phyloP scores from a whole-genome alignment of 2,888 invertebrate species.

The Cataglyphis cursor region DNA sequence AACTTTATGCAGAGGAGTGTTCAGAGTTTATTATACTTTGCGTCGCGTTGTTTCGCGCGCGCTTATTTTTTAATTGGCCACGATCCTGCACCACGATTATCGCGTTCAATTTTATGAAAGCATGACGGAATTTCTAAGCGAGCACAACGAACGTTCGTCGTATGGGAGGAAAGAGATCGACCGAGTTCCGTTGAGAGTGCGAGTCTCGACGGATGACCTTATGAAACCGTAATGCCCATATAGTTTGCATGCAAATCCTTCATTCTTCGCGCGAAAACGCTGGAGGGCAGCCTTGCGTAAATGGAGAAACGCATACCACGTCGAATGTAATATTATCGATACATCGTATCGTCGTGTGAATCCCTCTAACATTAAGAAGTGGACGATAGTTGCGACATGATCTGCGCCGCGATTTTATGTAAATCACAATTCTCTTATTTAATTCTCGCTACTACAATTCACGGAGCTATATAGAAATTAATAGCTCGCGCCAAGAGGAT shows the following conservation, averaged over 20 bases:
- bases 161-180: constrained; percentile 24
- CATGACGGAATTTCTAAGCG: constrained; percentile 19
- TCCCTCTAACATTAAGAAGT: constrained; percentile 46
- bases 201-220: constrained; percentile 45
- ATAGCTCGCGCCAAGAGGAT: not conserved
- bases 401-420: constrained; percentile 8
- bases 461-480: not conserved
- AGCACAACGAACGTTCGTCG: not conserved
- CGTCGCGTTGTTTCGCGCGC: not conserved
- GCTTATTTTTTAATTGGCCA: not conserved
- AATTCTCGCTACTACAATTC: constrained; percentile 16
- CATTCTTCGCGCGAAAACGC: constrained; percentile 59
- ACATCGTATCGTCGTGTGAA: constrained; percentile 12
- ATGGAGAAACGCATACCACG: constrained; percentile 46
- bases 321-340: constrained; percentile 32
- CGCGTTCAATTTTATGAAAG: not conserved
- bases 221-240: constrained; percentile 46
- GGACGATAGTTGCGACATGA: constrained; percentile 40
- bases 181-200: constrained; percentile 28
- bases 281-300: constrained; percentile 58
- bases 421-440: constrained; percentile 14
- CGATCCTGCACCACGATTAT: constrained; percentile 9
- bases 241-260: constrained; percentile 61
- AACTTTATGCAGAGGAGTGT: constrained; percentile 15
- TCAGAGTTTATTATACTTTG: not conserved